Evolutionary conservation across 2,797 vertebrate species (phyloP), one percentile per base, ranked within the genome.

Genomic region (Semotilus atromaculatus): DNA sequence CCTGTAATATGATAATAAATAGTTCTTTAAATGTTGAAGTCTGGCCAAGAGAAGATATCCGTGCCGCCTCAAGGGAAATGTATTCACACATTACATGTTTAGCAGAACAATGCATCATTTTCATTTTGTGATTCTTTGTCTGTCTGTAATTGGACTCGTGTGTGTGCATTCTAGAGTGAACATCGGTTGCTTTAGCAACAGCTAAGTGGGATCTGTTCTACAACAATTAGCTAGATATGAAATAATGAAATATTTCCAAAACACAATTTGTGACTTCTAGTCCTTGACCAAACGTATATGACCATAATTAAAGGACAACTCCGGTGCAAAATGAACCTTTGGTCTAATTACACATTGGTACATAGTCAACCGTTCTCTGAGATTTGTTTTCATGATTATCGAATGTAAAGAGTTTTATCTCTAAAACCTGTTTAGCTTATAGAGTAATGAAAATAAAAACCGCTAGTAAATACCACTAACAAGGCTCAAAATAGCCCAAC

Each of bases 141-240:
- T 26, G n/a, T 62, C 9, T 36, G 13, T 68, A 26, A 68, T 71
- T 81, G 55, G 67, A 51, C 67, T 81, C 1, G 8, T 45, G 51
- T 45, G 51, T 71, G 67, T 81, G 8, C 64, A 55, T 80, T 51
- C 45, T 11, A 36, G 9, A 71, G 23, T 58, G 18, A 71, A 40
- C 53, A 40, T 71, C 13, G 13, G 79, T 70, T 80, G 66, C 78
- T 80, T 55, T 38, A 81, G 79, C 79, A 70, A 70, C 48, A 21
- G 66, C 66, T 29, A 58, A 81, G n/a, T 70, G 34, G 3, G 18
- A 81, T 55, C 21, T 3, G n/a, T 40, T 70, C 23, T 6, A 23
- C 34, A 81, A 40, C 14, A 55, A 29, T 43, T 9, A 72, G 9
- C 43, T 11, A 60, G 80, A 31, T 43, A 43, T 43, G 7, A 43